These are phyloP conservation scores for Dinoponera quadriceps DNA, from an alignment of 1,140 invertebrate genomes.

Conservation along the genomic window DNA sequence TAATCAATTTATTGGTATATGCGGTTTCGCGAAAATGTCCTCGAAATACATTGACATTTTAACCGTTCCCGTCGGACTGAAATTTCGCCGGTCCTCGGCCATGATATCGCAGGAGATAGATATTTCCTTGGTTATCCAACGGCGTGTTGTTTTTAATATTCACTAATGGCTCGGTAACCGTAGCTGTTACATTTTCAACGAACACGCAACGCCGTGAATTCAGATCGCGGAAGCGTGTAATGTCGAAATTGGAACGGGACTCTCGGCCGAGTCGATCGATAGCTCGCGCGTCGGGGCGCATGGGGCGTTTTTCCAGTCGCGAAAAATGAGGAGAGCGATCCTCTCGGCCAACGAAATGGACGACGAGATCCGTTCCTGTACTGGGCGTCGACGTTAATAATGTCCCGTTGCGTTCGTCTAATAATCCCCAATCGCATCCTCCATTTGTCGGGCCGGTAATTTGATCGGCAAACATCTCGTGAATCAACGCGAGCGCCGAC, in stretches of 20 bases:
- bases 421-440: constrained; percentile 64
- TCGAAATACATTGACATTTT: background rate
- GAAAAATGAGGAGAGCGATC: constrained; percentile 50
- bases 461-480: constrained; percentile 60
- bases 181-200: background rate
- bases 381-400: constrained; percentile 64
- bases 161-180: background rate
- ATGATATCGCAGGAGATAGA: background rate
- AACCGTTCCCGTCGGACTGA: background rate
- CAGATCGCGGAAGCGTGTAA: constrained; percentile 39
- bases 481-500: constrained; percentile 1
- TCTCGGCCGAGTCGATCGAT: constrained; percentile 58
- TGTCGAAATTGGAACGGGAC: constrained; percentile 54
- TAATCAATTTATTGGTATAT: background rate
- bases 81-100: background rate
- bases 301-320: constrained; percentile 58
- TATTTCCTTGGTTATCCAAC: background rate
- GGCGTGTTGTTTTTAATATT: constrained; percentile 2
- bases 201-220: constrained; percentile 30
- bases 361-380: constrained; percentile 37
- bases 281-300: constrained; percentile 11
- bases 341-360: constrained; percentile 58
- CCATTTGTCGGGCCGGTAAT: constrained; percentile 65
- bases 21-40: background rate
- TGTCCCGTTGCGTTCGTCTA: constrained; percentile 64